These are phyloP conservation scores for Sciurus carolinensis DNA, from an alignment of 2,797 vertebrate genomes.

Conservation along the genomic window DNA sequence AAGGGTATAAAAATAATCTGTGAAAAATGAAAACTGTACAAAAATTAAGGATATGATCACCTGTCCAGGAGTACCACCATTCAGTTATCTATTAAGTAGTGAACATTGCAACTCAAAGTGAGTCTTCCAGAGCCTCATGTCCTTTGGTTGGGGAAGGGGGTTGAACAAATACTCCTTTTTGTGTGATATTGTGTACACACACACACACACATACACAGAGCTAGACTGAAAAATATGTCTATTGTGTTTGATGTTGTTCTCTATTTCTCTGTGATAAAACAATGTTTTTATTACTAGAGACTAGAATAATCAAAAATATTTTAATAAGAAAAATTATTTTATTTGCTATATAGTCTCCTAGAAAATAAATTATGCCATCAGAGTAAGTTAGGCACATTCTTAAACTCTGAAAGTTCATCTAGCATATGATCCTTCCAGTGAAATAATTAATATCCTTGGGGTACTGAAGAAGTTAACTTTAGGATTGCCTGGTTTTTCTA, in stretches of 20 bases:
- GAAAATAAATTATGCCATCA: neutral
- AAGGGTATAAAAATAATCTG: neutral
- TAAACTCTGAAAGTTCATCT: neutral
- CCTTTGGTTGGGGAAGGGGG: neutral
- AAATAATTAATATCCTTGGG: neutral
- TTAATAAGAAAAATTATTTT: constrained; percentile 39
- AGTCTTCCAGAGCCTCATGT: neutral
- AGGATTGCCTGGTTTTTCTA: neutral
- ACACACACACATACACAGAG: neutral
- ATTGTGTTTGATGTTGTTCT: neutral
- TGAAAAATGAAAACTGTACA: neutral
- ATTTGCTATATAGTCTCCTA: neutral
- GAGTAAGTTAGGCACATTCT: neutral
- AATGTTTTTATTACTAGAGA: neutral
- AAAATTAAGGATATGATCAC: neutral
- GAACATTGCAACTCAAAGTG: neutral
- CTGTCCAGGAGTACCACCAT: neutral
- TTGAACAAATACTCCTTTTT: neutral
- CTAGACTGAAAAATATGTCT: neutral
- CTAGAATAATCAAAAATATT: constrained; percentile 23
- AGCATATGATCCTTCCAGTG: neutral
- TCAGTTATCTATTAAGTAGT: neutral
- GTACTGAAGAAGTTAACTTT: neutral
- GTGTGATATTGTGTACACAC: neutral
- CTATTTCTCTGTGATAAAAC: neutral